phyloP scores from a whole-genome alignment of 2,113 vertebrate species.

The Lepus europaeus region DNA sequence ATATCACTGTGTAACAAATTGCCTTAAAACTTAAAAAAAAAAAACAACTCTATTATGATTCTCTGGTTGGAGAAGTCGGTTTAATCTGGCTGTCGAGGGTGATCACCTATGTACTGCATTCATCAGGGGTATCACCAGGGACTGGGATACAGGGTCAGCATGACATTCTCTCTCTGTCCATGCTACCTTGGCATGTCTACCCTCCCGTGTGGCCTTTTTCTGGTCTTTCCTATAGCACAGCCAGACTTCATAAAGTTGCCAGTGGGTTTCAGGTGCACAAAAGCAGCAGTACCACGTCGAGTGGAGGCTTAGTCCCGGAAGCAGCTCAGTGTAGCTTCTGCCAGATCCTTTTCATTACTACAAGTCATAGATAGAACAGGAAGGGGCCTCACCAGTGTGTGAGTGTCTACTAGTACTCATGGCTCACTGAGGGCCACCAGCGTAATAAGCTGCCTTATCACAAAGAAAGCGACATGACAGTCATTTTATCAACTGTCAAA shows the following conservation, averaged over 20 bases:
- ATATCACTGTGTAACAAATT: not conserved
- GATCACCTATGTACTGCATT: not conserved
- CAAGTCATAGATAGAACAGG: not conserved
- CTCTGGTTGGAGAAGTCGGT: not conserved
- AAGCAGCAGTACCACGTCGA: not conserved
- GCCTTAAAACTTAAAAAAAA: not conserved
- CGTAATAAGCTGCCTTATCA: not conserved
- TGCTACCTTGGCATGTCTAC: not conserved
- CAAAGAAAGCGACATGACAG: not conserved
- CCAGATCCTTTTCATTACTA: not conserved
- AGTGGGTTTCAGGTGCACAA: not conserved
- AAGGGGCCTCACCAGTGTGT: rapidly evolving
- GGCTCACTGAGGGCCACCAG: not conserved
- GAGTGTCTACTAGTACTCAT: not conserved
- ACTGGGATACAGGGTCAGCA: too few species aligned
- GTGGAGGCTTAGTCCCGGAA: not conserved
- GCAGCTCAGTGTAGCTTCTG: not conserved
- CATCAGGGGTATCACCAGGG: not conserved
- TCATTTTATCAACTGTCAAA: not conserved
- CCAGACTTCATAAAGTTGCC: not conserved
- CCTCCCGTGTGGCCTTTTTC: not conserved
- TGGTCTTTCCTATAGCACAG: not conserved
- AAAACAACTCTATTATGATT: not conserved
- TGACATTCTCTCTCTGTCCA: not conserved
- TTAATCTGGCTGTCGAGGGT: not conserved